Evolutionary conservation across 2,113 vertebrate species (phyloP).

Genomic region (Lanius ludovicianus): DNA sequence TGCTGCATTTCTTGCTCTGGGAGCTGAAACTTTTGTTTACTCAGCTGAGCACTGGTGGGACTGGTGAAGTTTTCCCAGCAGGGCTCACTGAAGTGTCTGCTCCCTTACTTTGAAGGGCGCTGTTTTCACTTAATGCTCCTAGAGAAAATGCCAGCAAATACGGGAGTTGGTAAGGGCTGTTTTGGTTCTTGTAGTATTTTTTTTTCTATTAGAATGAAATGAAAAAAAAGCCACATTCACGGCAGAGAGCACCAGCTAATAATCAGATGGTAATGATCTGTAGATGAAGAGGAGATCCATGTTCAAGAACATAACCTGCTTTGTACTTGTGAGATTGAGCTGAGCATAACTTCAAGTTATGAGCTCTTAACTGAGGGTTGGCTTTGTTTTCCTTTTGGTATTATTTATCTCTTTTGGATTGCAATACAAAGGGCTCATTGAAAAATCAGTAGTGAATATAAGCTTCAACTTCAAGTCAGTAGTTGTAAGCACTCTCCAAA

Average conservation of each 20-base stretch:
- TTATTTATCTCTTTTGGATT: not conserved
- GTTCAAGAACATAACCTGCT: not conserved
- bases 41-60: not conserved
- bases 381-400: not conserved
- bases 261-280: not conserved
- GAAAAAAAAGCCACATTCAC: not conserved
- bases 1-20: not conserved
- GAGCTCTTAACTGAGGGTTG: not conserved
- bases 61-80: not conserved
- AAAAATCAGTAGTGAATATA: conserved; percentile 4
- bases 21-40: not conserved
- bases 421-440: not conserved
- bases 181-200: not conserved
- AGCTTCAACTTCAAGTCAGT: not conserved
- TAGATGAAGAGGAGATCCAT: not conserved
- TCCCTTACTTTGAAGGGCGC: not conserved
- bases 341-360: not conserved
- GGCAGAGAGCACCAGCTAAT: not conserved
- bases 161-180: not conserved
- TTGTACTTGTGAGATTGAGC: not conserved
- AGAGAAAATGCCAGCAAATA: not conserved
- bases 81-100: not conserved
- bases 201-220: not conserved
- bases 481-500: not conserved
- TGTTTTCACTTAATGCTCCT: not conserved